Evolutionary conservation across 1,140 invertebrate species (phyloP).

Genomic region (Trachymyrmex cornetzi): DNA sequence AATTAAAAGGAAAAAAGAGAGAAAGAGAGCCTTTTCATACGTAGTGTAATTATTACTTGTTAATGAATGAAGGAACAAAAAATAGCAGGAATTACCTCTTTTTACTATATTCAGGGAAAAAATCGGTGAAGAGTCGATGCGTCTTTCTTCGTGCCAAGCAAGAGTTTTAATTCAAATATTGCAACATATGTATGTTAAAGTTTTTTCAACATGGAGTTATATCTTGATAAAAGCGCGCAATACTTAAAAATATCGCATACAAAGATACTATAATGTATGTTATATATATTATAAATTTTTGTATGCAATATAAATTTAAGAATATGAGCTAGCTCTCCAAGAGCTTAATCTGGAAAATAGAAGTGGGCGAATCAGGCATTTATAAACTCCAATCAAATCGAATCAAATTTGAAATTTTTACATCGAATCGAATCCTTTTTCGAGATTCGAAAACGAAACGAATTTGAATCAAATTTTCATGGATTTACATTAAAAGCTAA

Average conservation of each 20-base stretch:
- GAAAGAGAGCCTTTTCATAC: background rate
- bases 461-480: no score
- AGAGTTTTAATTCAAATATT: constrained; percentile 32
- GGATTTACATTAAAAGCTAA: no score
- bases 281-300: no score
- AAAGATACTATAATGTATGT: no score
- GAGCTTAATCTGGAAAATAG: no score
- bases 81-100: constrained; percentile 36
- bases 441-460: no score
- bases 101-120: constrained; percentile 18
- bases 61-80: constrained; percentile 48
- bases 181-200: background rate
- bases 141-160: background rate
- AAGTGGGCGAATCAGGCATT: no score
- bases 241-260: background rate
- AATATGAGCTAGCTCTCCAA: no score
- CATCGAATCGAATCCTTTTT: no score
- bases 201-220: constrained; percentile 3
- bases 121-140: background rate
- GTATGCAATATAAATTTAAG: no score
- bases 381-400: no score
- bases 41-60: constrained; percentile 31
- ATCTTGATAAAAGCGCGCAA: background rate
- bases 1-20: background rate
- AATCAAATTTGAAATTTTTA: no score